Percentiles rank a stretch among this genome's conserved stretches.
Conservation (phyloP, 2,888 invertebrate species). For the Muscina levida region DNA sequence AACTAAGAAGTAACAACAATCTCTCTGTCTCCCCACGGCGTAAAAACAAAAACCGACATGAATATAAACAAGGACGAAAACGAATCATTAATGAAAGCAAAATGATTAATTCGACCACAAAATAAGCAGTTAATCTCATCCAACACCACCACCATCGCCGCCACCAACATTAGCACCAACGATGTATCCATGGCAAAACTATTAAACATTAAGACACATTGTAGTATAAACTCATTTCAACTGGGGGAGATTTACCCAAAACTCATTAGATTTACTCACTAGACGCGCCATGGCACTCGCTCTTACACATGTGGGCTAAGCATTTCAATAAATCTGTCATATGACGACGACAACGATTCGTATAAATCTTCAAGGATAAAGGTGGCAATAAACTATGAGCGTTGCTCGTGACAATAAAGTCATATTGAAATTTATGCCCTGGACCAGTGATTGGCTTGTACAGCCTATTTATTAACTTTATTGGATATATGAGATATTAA, state of each 20-base stretch:
- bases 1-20: not conserved
- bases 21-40: not conserved
- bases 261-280: too few relatives aligned
- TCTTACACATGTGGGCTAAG: too few relatives aligned
- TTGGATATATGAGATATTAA: too few relatives aligned
- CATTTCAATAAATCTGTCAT: conserved; percentile 31
- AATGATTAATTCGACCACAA: conserved; percentile 12
- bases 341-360: not conserved
- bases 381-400: conserved; percentile 4
- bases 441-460: too few relatives aligned
- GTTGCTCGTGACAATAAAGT: not conserved
- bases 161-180: not conserved
- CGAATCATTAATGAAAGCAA: conserved; percentile 18
- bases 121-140: conserved; percentile 8
- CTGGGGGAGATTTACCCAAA: too few relatives aligned
- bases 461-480: too few relatives aligned
- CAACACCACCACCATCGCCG: not conserved
- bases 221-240: too few relatives aligned
- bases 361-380: conserved; percentile 17
- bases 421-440: not conserved
- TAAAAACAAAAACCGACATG: not conserved
- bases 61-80: not conserved
- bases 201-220: not conserved
- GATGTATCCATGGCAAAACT: not conserved
- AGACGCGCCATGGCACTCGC: too few relatives aligned